Conservation (phyloP, 2,888 invertebrate genomes). For the Tenthredo amoena region DNA sequence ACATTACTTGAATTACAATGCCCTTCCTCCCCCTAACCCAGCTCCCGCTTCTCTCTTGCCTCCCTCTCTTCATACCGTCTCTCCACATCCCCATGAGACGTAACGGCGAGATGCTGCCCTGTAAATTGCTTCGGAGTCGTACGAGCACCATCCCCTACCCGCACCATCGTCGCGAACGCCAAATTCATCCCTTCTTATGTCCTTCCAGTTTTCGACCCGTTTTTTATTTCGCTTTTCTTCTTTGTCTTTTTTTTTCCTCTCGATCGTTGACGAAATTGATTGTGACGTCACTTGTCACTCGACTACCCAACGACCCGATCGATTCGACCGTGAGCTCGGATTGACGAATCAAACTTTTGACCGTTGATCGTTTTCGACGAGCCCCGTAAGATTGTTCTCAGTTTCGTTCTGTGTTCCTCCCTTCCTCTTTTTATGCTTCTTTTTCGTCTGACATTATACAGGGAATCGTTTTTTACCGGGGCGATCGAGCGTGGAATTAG, state of each 20-base stretch:
- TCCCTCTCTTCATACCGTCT: conserved; percentile 51
- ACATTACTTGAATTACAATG: conserved; percentile 78
- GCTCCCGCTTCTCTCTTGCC: conserved; percentile 67
- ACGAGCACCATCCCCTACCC: conserved; percentile 4
- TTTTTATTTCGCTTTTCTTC: not conserved
- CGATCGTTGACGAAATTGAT: conserved; percentile 20
- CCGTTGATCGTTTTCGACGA: not conserved
- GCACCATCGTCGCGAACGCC: not conserved
- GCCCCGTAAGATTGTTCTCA: not conserved
- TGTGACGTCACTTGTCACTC: conserved; percentile 36
- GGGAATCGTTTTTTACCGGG: not conserved
- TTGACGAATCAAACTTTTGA: conserved; percentile 13
- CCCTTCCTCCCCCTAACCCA: conserved; percentile 63
- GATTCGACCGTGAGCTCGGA: not conserved
- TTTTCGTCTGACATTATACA: not conserved
- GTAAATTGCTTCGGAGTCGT: conserved; percentile 73
- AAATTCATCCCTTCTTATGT: conserved; percentile 38
- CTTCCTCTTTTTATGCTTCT: not conserved
- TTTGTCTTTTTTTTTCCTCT: not conserved
- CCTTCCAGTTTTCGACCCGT: conserved; percentile 5
- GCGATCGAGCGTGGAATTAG: conserved; percentile 1
- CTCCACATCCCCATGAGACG: conserved; percentile 55
- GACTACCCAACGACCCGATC: conserved; percentile 1
- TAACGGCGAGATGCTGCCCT: conserved; percentile 71
- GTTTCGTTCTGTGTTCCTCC: not conserved